phyloP scores from a whole-genome alignment of 2,113 vertebrate genomes.

The Cephalopterus ornatus region DNA sequence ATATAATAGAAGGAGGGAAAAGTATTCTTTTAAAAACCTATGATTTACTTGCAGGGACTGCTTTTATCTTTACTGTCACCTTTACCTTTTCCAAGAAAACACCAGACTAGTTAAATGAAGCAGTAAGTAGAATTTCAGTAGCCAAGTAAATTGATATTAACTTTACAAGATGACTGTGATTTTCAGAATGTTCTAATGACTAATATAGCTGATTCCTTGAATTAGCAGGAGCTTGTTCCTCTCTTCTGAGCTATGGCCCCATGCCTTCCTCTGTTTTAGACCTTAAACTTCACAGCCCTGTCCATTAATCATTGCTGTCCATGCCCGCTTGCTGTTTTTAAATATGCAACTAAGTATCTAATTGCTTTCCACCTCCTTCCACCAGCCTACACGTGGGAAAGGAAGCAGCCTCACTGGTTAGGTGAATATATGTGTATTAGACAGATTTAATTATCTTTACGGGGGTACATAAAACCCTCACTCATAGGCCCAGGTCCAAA shows the following conservation, averaged over 20 bases:
- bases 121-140: slow-evolving; percentile 62
- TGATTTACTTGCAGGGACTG: slow-evolving; percentile 72
- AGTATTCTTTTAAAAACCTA: slow-evolving; percentile 63
- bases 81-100: slow-evolving; percentile 73
- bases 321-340: slow-evolving; percentile 52
- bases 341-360: slow-evolving; percentile 1
- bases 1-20: slow-evolving; percentile 68
- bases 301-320: slow-evolving; percentile 46
- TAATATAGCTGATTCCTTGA: slow-evolving; percentile 52
- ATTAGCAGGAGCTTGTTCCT: slow-evolving; percentile 45
- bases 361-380: slow-evolving; percentile 28
- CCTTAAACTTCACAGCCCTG: slow-evolving; percentile 28
- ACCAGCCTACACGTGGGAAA: not conserved
- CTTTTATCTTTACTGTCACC: slow-evolving; percentile 74
- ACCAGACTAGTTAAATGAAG: slow-evolving; percentile 62
- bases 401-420: slow-evolving; percentile 19
- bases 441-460: slow-evolving; percentile 49
- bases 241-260: not conserved
- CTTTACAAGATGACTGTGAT: slow-evolving; percentile 70
- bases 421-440: not conserved
- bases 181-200: slow-evolving; percentile 67
- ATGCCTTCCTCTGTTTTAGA: slow-evolving; percentile 33
- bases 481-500: not conserved
- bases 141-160: slow-evolving; percentile 68
- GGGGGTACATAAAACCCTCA: not conserved